phyloP scores from a whole-genome alignment of 2,888 invertebrate genomes.

The Chironomus riparius region DNA sequence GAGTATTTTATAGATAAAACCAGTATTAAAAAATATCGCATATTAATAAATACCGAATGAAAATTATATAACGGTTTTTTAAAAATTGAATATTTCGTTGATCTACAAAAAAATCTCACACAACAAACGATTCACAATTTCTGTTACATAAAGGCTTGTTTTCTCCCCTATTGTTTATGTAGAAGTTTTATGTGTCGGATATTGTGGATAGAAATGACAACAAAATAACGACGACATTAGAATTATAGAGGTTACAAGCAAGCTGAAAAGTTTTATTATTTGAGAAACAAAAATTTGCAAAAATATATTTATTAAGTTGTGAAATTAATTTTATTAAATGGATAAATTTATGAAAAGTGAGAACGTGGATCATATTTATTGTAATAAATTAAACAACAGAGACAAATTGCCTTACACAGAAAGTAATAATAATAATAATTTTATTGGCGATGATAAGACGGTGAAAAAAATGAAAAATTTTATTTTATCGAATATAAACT shows the following conservation, averaged over 20 bases:
- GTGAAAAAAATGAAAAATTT: slow-evolving; percentile 55
- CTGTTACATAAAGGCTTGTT: not conserved
- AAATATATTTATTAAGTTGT: not conserved
- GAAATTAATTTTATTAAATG: slow-evolving; percentile 11
- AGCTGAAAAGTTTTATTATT: not conserved
- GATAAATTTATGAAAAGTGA: slow-evolving; percentile 17
- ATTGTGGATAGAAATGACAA: not conserved
- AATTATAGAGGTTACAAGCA: not conserved
- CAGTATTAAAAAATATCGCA: too few relatives aligned
- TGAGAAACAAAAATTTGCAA: not conserved
- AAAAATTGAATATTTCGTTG: not conserved
- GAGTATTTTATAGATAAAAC: too few relatives aligned
- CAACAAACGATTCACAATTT: not conserved
- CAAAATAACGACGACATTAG: slow-evolving; percentile 6
- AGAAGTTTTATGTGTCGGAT: not conserved
- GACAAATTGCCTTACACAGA: slow-evolving; percentile 11
- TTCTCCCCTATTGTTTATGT: not conserved
- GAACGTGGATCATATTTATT: slow-evolving; percentile 25
- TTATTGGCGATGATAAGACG: slow-evolving; percentile 19
- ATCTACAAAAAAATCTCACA: not conserved
- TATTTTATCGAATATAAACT: slow-evolving; percentile 70
- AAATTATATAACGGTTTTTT: not conserved
- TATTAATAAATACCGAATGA: too few relatives aligned
- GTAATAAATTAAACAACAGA: slow-evolving; percentile 4
- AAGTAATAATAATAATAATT: slow-evolving; percentile 11